Conservation (phyloP, 1,140 invertebrate species). For the Mesaphorura yosii region DNA sequence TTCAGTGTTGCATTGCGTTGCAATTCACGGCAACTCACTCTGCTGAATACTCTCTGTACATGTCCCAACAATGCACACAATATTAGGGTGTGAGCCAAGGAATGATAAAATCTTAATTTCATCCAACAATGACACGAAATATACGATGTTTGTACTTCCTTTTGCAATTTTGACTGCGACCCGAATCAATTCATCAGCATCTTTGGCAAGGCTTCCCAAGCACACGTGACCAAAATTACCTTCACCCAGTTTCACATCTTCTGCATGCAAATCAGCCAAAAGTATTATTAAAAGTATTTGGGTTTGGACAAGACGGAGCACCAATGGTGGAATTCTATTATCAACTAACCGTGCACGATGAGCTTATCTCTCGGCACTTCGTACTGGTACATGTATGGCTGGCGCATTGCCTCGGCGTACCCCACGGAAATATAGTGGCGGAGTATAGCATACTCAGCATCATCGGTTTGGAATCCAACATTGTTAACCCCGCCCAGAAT, state of each 20-base stretch:
- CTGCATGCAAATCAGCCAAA: too few relatives aligned
- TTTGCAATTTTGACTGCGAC: neutral
- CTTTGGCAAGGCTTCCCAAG: neutral
- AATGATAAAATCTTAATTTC: neutral
- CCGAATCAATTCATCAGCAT: neutral
- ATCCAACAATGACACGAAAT: neutral
- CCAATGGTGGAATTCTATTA: too few relatives aligned
- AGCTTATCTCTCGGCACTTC: neutral
- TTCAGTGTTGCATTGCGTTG: too few relatives aligned
- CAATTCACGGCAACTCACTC: neutral
- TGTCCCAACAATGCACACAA: neutral
- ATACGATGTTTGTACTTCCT: neutral
- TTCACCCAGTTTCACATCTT: too few relatives aligned
- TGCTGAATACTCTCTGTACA: neutral
- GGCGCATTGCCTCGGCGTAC: neutral
- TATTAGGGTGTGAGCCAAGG: neutral
- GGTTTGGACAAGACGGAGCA: too few relatives aligned
- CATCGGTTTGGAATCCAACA: neutral
- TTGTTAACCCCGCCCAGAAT: neutral
- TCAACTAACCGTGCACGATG: too few relatives aligned
- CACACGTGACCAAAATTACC: neutral
- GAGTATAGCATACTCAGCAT: too few relatives aligned
- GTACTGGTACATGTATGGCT: neutral
- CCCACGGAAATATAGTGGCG: neutral
- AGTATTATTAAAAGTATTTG: too few relatives aligned